Percentiles rank a stretch among this genome's conserved stretches.
phyloP scores from a whole-genome alignment of 1,140 invertebrate genomes.

The Diploscapter pachys region DNA sequence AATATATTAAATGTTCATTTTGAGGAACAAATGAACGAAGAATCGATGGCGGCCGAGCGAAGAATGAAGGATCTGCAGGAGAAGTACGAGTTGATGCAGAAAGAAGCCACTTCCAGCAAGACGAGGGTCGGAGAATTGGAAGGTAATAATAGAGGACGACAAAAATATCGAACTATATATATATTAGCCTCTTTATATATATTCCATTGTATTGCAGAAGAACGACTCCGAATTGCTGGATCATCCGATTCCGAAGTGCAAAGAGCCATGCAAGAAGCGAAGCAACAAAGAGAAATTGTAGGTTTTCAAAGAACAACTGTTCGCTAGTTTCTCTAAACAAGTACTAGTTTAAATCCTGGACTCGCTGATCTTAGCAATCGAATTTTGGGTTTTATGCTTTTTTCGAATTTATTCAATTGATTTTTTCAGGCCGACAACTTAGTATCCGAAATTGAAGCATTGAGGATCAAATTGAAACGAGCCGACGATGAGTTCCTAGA shows the following conservation, averaged over 20 bases:
- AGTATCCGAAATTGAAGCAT: conserved; percentile 4
- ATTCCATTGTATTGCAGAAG: conserved; percentile 5
- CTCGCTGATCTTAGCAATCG: too few species aligned
- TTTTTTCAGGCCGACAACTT: neutral
- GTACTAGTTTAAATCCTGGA: too few species aligned
- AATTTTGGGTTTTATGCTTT: too few species aligned
- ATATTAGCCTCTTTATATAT: too few species aligned
- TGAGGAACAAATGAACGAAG: conserved; percentile 16
- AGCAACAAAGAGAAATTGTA: conserved; percentile 13
- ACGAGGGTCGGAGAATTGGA: conserved; percentile 9
- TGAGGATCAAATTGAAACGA: conserved; percentile 2
- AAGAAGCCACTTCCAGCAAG: conserved; percentile 8
- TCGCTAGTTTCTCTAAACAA: too few species aligned
- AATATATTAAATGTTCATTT: neutral
- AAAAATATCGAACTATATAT: neutral
- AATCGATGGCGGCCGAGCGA: conserved; percentile 4
- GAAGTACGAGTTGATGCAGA: conserved; percentile 3
- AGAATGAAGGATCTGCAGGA: conserved; percentile 9
- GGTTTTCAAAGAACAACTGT: neutral
- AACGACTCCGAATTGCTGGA: conserved; percentile 6
- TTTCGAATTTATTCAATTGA: conserved; percentile 5
- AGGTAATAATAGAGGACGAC: neutral
- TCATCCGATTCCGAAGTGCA: conserved; percentile 11
- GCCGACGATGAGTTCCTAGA: conserved; percentile 13
- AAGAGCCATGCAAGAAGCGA: conserved; percentile 1